Base-by-base conservation (phyloP, 92 coral and sea anemone genomes). In the Paragorgia papillata region DNA sequence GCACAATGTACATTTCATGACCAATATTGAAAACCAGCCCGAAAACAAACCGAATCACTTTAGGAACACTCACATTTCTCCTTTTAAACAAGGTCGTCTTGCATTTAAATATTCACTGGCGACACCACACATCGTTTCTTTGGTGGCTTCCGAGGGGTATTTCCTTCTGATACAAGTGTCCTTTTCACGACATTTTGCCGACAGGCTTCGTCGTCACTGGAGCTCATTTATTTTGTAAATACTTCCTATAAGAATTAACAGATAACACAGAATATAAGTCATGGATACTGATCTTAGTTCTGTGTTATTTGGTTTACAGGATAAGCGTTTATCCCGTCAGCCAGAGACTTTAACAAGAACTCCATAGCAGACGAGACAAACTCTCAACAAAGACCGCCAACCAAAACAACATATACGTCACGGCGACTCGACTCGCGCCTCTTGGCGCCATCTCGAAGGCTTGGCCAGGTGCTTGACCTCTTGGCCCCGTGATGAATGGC, bases 91-190 rank as follows among this genome's bases (percentile, higher is more conserved):
- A 69, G 57, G 59, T 32, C 24, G 46, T 43, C 33, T 73, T 73
- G 65, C 64, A 33, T 41, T 73, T 32, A 48, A 19, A 37, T 46
- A 40, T 24, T 21, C 49, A n/a, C n/a, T n/a, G n/a, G n/a, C n/a
- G 78, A 50, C 15, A 71, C 41, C 21, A 75, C 44, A 40, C 34
- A 62, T 37, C 44, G 76, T 29, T 68, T 69, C 40, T 54, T 50
- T 10, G 84, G 79, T 60, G 66, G 66, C 54, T 84, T 84, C 26
- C 43, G 41, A 31, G 83, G 87, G 17, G 79, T 83, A 50, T 43
- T 76, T 29, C 83, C 87, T 44, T 65, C 68, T 34, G 75, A 61
- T 18, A 79, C 71, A 28, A 49, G 55, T 28, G 62, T 51, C 29
- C 79, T 80, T 57, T 78, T 84, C 27, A 29, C 71, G n/a, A 34